These are phyloP conservation scores for Drosophila siamana DNA, from an alignment of 2,888 invertebrate genomes.

Conservation along the genomic window DNA sequence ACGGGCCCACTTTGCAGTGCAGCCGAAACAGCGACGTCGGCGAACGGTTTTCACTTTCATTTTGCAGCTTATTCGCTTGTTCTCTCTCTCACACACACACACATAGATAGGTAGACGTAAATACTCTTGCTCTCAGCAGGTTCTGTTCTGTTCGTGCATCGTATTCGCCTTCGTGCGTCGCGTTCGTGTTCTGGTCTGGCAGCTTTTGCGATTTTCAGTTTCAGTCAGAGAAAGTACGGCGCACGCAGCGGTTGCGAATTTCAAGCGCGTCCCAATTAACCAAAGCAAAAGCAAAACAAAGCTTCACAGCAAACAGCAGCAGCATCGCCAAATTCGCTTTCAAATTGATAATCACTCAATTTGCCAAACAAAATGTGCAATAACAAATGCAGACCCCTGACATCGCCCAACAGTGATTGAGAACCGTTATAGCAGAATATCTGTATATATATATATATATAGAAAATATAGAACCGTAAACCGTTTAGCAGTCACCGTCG, in stretches of 20 bases:
- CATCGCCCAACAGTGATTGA: slow-evolving; percentile 16
- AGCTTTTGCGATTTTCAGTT: slow-evolving; percentile 60
- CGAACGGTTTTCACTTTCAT: slow-evolving; percentile 74
- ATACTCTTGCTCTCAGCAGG: slow-evolving; percentile 22
- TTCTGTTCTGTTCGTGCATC: slow-evolving; percentile 22
- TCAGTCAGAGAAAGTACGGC: slow-evolving; percentile 86
- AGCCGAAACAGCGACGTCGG: slow-evolving; percentile 13
- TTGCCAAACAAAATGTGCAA: slow-evolving; percentile 44
- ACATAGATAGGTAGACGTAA: slow-evolving; percentile 3
- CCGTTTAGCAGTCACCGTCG: slow-evolving; percentile 32
- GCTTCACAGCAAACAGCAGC: slow-evolving; percentile 29
- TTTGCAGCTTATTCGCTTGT: slow-evolving; percentile 66
- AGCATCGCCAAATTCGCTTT: no score
- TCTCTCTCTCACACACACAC: slow-evolving; percentile 23
- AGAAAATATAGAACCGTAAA: slow-evolving; percentile 7
- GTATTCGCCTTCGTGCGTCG: slow-evolving; percentile 12
- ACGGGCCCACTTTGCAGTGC: slow-evolving; percentile 52
- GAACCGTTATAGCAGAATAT: slow-evolving; percentile 2
- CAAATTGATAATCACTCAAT: slow-evolving; percentile 25
- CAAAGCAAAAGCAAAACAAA: slow-evolving; percentile 32
- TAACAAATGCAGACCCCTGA: slow-evolving; percentile 34
- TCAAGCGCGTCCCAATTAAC: slow-evolving; percentile 43
- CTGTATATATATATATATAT: slow-evolving; percentile 6
- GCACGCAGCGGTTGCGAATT: slow-evolving; percentile 81
- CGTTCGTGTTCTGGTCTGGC: slow-evolving; percentile 42